These are phyloP conservation scores for Microcebus griseorufus DNA, from an alignment of 2,113 vertebrate genomes.

Conservation along the genomic window DNA sequence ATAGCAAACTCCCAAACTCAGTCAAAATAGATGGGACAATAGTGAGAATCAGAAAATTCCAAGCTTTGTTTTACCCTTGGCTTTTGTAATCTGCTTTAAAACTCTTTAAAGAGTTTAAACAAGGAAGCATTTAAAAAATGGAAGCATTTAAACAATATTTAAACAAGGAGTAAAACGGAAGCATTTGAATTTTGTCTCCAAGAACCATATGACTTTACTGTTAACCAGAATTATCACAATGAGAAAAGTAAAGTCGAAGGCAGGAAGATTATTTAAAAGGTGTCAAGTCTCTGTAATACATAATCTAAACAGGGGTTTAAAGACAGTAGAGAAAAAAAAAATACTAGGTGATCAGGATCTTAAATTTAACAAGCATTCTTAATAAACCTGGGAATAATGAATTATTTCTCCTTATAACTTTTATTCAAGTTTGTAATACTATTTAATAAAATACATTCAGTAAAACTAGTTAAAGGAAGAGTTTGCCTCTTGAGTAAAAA, in stretches of 20 bases:
- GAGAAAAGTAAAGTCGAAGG: slow-evolving; percentile 13
- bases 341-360: not conserved
- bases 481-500: slow-evolving; percentile 80
- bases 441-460: slow-evolving; percentile 73
- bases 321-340: slow-evolving; percentile 29
- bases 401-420: slow-evolving; percentile 63
- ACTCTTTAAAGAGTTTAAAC: slow-evolving; percentile 32
- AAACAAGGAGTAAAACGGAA: not conserved
- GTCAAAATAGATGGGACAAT: not conserved
- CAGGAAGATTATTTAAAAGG: slow-evolving; percentile 58
- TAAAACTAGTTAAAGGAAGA: slow-evolving; percentile 78
- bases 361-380: slow-evolving; percentile 38
- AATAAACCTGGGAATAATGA: not conserved
- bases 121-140: not conserved
- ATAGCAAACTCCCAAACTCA: not conserved
- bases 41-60: not conserved
- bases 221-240: slow-evolving; percentile 37
- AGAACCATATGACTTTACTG: not conserved
- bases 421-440: slow-evolving; percentile 55
- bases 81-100: not conserved
- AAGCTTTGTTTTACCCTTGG: not conserved
- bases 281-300: slow-evolving; percentile 17
- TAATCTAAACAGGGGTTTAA: slow-evolving; percentile 48
- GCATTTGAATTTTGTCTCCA: slow-evolving; percentile 41
- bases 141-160: slow-evolving; percentile 2